Percentiles rank a stretch among this genome's conserved stretches.
Evolutionary conservation across 1,140 invertebrate species (phyloP).

Genomic region (Drosophila elegans): DNA sequence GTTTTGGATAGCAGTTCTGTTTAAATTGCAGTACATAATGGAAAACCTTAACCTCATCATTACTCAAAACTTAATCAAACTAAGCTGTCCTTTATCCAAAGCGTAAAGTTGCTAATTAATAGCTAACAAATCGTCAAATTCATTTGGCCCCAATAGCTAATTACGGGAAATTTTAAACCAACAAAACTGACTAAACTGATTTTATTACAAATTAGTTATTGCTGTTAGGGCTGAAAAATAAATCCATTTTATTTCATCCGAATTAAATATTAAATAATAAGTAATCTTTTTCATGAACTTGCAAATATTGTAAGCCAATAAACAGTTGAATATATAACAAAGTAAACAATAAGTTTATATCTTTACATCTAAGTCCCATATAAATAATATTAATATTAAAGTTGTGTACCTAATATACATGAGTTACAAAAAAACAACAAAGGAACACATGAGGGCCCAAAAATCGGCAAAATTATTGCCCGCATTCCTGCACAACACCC

Average conservation of each 20-base stretch:
- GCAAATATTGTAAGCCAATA: no score
- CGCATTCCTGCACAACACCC: conserved; percentile 39
- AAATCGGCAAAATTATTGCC: conserved; percentile 14
- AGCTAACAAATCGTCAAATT: background rate
- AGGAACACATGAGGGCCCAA: background rate
- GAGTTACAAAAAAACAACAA: conserved; percentile 1
- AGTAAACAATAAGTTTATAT: no score
- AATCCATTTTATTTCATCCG: no score
- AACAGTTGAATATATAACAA: no score
- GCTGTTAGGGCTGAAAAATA: no score
- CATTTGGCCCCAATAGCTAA: background rate
- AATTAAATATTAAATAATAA: no score
- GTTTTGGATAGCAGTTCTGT: background rate
- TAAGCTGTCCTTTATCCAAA: background rate
- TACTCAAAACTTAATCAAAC: background rate
- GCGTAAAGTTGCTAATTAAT: conserved; percentile 11
- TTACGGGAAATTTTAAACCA: no score
- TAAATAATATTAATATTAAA: background rate
- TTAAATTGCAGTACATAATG: background rate
- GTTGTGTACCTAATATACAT: background rate
- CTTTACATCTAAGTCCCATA: background rate
- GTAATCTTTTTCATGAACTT: no score
- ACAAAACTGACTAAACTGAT: no score
- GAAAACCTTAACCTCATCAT: background rate
- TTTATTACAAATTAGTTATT: no score